Conservation (phyloP, 2,888 invertebrate species). For the Melinopterus prodromus region DNA sequence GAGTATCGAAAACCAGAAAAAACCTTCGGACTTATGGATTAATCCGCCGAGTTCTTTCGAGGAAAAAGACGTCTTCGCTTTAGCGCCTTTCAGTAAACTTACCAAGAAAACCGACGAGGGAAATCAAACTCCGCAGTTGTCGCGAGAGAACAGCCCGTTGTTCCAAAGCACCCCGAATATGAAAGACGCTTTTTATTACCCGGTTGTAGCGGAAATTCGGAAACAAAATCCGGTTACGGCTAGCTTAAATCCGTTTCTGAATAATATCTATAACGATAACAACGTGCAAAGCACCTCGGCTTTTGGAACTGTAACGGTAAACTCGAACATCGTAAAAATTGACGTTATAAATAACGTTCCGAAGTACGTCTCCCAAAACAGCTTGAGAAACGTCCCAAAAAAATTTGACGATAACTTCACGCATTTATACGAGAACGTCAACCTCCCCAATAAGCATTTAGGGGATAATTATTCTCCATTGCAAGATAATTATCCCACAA, state of each 20-base stretch:
- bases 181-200: conserved; percentile 27
- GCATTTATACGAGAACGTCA: no score
- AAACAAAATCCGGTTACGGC: conserved; percentile 30
- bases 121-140: conserved; percentile 35
- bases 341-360: no score
- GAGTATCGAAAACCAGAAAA: conserved; percentile 46
- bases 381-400: no score
- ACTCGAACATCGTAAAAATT: neutral
- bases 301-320: neutral
- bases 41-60: conserved; percentile 57
- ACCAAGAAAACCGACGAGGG: conserved; percentile 21
- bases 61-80: conserved; percentile 72
- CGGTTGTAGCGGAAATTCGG: conserved; percentile 17
- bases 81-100: conserved; percentile 70
- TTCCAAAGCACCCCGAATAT: conserved; percentile 33
- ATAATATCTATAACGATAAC: conserved; percentile 41
- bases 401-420: no score
- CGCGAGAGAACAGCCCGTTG: conserved; percentile 34
- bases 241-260: conserved; percentile 55
- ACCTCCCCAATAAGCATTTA: no score
- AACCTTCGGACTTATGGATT: conserved; percentile 52
- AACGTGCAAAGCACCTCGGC: conserved; percentile 18
- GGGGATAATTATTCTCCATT: no score
- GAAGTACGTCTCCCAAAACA: no score
- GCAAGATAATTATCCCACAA: neutral